These are phyloP conservation scores for Melanchra persicariae DNA, from an alignment of 2,888 invertebrate genomes.

Conservation along the genomic window DNA sequence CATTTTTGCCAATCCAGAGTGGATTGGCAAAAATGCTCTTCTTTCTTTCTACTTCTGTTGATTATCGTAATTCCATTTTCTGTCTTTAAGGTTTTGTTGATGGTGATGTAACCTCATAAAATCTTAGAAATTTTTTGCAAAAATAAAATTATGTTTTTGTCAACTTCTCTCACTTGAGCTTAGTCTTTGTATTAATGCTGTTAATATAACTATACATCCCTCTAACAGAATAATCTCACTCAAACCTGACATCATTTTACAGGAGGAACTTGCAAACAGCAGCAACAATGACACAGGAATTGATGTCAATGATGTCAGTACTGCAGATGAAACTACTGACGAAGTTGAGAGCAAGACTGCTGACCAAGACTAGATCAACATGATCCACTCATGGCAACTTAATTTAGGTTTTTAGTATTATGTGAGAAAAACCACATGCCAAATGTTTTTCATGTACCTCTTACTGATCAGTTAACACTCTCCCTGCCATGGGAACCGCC, in stretches of 20 bases:
- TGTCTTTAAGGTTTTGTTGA: background rate
- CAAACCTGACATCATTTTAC: constrained; percentile 37
- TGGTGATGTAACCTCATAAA: too few species aligned
- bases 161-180: background rate
- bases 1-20: too few species aligned
- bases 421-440: constrained; percentile 38
- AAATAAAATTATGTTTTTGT: too few species aligned
- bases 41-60: background rate
- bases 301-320: constrained; percentile 88
- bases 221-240: background rate
- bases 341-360: constrained; percentile 65
- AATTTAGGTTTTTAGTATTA: constrained; percentile 45
- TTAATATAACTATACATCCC: background rate
- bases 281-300: constrained; percentile 91
- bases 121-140: too few species aligned
- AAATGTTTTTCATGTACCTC: constrained; percentile 35
- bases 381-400: constrained; percentile 10
- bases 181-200: background rate
- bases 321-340: constrained; percentile 80
- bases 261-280: constrained; percentile 92
- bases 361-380: constrained; percentile 52
- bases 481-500: too few species aligned
- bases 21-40: too few species aligned
- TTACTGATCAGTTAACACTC: too few species aligned
- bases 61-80: background rate